Base-by-base conservation (phyloP, 2,888 invertebrate species). In the Drosophila aldrichi region DNA sequence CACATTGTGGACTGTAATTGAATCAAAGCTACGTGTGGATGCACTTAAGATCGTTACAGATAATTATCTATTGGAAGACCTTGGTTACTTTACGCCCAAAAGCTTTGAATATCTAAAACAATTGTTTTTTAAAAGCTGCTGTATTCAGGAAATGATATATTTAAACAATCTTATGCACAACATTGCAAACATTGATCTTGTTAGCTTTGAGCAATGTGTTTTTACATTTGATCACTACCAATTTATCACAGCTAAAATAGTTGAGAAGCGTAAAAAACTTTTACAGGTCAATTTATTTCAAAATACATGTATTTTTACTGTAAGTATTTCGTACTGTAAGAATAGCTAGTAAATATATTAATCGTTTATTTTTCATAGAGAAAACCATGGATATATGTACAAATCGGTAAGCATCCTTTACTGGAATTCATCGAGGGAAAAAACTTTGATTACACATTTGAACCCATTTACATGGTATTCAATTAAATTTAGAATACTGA, bases 161-260 rank as follows among this genome's bases (percentile, higher is more conserved):
- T 51, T 81, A 5, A 54, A 75, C 9, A 49, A 14, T 12, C 25
- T 80, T 14, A 38, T 81, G 54, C 8, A 52, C 1, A 68, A 56
- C 16, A 73, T 76, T 41, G 14, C 18, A 9, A 61, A 54, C 10
- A 56, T 81, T 2, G 70, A 78, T 3, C 2, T 80, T 6, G 9
- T 80, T 12, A 81, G 80, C 29, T 70, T 80, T 49, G 80, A 80
- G n/a, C 70, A 80, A 29, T 80, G 80, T 38, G 6, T 44, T 5
- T 78, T 81, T 64, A 49, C 8, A 8, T 81, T 81, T 44, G 38
- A 70, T 32, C 59, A 76, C 18, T 81, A 78, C 38, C 16, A 22
- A 9, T 81, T 80, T 54, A n/a, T n/a, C 8, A 46, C 58, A 44
- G 40, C 40, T 9, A 18, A 58, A 43, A 77, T 80, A 18, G 34